Evolutionary conservation across 2,888 invertebrate species (phyloP), one percentile per base, ranked within the genome.

Genomic region (Lamproptera curius): DNA sequence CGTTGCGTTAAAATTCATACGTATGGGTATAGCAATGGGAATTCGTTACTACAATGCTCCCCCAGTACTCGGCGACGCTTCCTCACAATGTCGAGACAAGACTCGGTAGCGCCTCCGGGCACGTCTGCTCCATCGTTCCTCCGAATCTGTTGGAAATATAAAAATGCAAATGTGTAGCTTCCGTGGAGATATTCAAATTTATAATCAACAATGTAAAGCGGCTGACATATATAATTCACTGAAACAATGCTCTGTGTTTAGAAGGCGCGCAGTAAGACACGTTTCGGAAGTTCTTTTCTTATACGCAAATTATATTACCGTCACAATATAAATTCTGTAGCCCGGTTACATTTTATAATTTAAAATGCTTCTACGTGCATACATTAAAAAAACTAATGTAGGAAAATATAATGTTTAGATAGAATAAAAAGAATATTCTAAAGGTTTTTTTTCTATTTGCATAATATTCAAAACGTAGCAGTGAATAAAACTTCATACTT

Each of bases 71-170:
- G 46, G 43, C 50, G 52, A 55, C 52, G 52, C 38, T 36, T 34
- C 43, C 41, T 36, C 42, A 48, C 44, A 49, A 49, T 44, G 49
- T 62, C 66, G 54, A 55, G 50, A 53, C 59, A 52, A 54, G 52
- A 56, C 54, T 53, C 26, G 16, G 42, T 13, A 15, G 42, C 6
- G 59, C 71, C 62, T 33, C 42, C 47, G 59, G 65, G 59, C 26
- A 51, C 51, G 64, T 67, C 63, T 65, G 52, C 44, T 38, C 61
- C 53, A 53, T 55, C 61, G 57, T 60, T 61, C 62, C 65, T 64
- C 59, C 41, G 40, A 49, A 49, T 44, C 44, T 44, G 44, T 44
- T 40, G 43, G 40, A 49, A 49, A 49, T 49, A 49, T 49, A 49
- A 49, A 49, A 49, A 49, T 49, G 48, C 48, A 48, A 48, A 48